Evolutionary conservation across 2,113 vertebrate species (phyloP).

Genomic region (Planiliza haematocheilus): DNA sequence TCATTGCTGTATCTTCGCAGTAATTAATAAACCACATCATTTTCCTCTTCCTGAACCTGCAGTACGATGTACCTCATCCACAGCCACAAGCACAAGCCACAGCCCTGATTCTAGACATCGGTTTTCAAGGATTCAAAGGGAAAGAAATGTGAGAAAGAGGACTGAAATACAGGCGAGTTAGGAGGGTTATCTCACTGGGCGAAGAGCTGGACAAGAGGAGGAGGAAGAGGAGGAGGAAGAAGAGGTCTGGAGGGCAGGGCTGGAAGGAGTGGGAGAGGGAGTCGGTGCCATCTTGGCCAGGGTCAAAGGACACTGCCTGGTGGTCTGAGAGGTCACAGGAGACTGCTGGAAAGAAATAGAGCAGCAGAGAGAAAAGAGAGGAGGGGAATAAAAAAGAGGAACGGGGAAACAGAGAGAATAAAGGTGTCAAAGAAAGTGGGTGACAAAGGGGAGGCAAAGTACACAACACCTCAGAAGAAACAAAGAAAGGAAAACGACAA

Average conservation of each 20-base stretch:
- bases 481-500: not conserved
- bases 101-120: not conserved
- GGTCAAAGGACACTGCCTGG: conserved; percentile 78
- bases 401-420: conserved; percentile 36
- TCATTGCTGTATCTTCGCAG: too few relatives aligned
- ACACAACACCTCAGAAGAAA: conserved; percentile 1
- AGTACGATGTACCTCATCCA: not conserved
- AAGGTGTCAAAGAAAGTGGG: conserved; percentile 15
- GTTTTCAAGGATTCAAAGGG: not conserved
- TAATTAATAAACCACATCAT: too few relatives aligned
- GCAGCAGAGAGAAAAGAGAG: conserved; percentile 20
- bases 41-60: not conserved
- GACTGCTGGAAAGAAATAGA: conserved; percentile 74
- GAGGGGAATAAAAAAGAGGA: not conserved
- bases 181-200: conserved; percentile 75
- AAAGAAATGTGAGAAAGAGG: conserved; percentile 15
- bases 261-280: conserved; percentile 72
- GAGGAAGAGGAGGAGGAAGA: conserved; percentile 69
- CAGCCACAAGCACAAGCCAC: not conserved
- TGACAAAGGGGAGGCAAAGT: conserved; percentile 1
- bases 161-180: conserved; percentile 20
- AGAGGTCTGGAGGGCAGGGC: conserved; percentile 78
- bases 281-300: conserved; percentile 84
- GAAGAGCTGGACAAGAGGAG: conserved; percentile 71
- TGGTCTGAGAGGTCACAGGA: conserved; percentile 79